Base-by-base conservation (phyloP, 2,113 vertebrate species). In the Dipodomys ordii region DNA sequence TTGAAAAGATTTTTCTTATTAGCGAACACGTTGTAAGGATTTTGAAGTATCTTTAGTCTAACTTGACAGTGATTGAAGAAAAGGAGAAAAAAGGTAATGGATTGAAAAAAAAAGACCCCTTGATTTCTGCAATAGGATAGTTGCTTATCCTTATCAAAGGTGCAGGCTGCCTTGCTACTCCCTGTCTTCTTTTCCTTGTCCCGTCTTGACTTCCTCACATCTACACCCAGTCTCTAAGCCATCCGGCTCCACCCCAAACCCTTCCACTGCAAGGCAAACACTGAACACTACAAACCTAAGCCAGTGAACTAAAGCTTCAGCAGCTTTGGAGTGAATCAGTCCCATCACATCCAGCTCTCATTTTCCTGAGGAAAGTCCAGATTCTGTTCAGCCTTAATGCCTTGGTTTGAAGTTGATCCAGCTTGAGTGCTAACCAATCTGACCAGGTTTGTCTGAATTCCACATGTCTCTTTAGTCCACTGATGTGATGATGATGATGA, bases 391-490 rank as follows among this genome's bases (percentile, higher is more conserved):
- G 22, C 4, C 72, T 81, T 80, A 64, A 25, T 5, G 22, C 4
- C 3, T 6, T 49, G 32, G 32, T 68, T 72, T 60, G 19, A 64
- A 87, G 8, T 8, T 72, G 60, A 87, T 35, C 60, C 71, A 44
- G 30, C 23, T 62, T 90, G 32, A 90, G 27, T n/a, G 44, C 82
- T 35, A 57, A 39, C 5, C 25, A 2, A 3, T 67, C 18, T 72
- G 65, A 65, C 39, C 71, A 35, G 78, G 68, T 95, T 96, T 85
- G 68, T 96, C 94, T 88, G 30, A 65, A 27, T 6, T 60, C 77
- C 4, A 62, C 83, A 0, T 74, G 77, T 74, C 39, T 72, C 65
- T 13, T 83, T 64, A 81, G 46, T 49, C 65, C 4, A 62, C 77
- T 28, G 0, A 87, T 93, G 80, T 69, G 65, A 93, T 0, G 0